phyloP scores from a whole-genome alignment of 2,113 vertebrate species.

The Catagonus wagneri region DNA sequence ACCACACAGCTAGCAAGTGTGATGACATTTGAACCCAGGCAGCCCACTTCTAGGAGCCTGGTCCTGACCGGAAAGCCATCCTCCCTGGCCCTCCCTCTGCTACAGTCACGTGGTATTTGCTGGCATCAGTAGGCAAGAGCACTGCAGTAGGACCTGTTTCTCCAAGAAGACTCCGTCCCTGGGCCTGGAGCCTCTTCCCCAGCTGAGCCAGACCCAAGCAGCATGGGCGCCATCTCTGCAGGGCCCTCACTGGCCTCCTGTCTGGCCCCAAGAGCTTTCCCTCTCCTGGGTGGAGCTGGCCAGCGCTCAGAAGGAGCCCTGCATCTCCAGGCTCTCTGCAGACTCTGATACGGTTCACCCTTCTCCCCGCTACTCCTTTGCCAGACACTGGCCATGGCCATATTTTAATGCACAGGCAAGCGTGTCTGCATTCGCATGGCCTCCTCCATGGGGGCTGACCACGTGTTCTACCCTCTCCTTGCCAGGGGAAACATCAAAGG shows the following conservation, averaged over 20 bases:
- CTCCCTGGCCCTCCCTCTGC: background rate
- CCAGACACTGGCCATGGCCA: accelerated
- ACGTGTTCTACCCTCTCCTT: background rate
- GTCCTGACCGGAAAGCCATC: background rate
- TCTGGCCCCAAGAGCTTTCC: background rate
- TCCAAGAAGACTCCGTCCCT: background rate
- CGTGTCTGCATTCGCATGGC: background rate
- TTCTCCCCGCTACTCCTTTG: background rate
- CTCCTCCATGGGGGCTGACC: background rate
- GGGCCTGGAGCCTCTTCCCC: background rate
- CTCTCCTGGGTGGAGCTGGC: background rate
- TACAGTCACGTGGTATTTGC: background rate
- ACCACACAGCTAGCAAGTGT: background rate
- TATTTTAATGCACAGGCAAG: background rate
- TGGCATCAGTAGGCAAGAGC: background rate
- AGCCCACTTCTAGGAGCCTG: background rate
- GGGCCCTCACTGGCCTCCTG: background rate
- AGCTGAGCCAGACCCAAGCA: background rate
- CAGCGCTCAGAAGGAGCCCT: background rate
- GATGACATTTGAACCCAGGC: background rate
- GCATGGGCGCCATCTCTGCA: accelerated
- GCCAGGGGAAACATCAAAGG: background rate
- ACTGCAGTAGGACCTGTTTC: background rate
- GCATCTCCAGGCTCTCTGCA: background rate
- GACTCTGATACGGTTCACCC: accelerated